Percentiles rank a stretch among this genome's conserved stretches.
phyloP scores from a whole-genome alignment of 2,113 vertebrate genomes.

The Cromileptes altivelis region DNA sequence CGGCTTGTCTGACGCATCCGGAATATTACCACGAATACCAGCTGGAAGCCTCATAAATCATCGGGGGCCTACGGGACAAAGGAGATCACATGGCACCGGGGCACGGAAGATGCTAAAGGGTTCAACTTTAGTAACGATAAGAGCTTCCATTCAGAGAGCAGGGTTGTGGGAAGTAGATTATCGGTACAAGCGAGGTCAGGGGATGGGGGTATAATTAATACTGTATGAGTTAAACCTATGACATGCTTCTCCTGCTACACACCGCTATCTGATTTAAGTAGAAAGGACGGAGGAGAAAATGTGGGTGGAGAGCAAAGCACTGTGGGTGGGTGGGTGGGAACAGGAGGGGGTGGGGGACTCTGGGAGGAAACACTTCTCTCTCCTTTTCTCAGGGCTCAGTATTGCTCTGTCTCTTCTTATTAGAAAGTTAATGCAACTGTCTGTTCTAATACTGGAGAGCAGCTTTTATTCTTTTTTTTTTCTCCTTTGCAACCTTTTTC shows the following conservation, averaged over 20 bases:
- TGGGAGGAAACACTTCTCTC: slow-evolving; percentile 65
- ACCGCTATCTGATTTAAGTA: slow-evolving; percentile 73
- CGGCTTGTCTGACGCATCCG: slow-evolving; percentile 60
- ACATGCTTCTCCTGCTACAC: slow-evolving; percentile 73
- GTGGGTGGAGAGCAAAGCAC: slow-evolving; percentile 60
- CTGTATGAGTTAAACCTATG: slow-evolving; percentile 82
- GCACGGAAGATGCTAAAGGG: slow-evolving; percentile 60
- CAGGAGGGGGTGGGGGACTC: slow-evolving; percentile 15
- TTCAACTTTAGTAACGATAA: slow-evolving; percentile 70
- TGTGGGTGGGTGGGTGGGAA: slow-evolving; percentile 41
- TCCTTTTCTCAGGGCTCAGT: slow-evolving; percentile 70
- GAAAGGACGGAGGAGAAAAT: slow-evolving; percentile 61
- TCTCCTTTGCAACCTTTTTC: slow-evolving; percentile 75
- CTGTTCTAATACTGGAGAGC: slow-evolving; percentile 86
- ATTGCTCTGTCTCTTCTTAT: slow-evolving; percentile 86
- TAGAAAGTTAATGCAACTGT: slow-evolving; percentile 88
- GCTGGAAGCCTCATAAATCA: slow-evolving; percentile 84
- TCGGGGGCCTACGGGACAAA: slow-evolving; percentile 67
- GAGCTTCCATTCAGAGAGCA: slow-evolving; percentile 58
- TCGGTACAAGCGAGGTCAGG: slow-evolving; percentile 70
- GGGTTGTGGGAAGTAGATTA: slow-evolving; percentile 80
- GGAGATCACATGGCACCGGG: slow-evolving; percentile 55
- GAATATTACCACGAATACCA: slow-evolving; percentile 69
- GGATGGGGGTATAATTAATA: slow-evolving; percentile 83
- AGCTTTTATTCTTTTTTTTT: slow-evolving; percentile 77